A percentile compares a stretch with the other conserved stretches of the same genome.
phyloP scores from a whole-genome alignment of 92 coral and sea anemone genomes.

The Parazoanthus darwini region DNA sequence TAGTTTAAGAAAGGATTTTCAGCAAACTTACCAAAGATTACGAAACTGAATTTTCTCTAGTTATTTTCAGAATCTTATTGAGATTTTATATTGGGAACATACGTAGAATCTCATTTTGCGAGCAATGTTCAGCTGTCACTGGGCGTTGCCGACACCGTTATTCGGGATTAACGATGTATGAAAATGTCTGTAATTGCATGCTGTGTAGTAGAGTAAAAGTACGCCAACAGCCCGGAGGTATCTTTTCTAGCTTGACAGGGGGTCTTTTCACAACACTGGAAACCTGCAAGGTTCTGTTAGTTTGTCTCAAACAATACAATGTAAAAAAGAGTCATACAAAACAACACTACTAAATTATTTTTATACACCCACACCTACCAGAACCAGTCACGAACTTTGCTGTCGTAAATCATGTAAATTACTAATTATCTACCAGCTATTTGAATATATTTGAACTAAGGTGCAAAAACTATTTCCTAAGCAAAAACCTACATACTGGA shows the following conservation, averaged over 20 bases:
- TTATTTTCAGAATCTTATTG: background rate
- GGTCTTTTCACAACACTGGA: slow-evolving; percentile 31
- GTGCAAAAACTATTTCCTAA: background rate
- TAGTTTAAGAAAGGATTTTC: background rate
- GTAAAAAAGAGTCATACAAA: slow-evolving; percentile 3
- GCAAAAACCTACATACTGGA: slow-evolving; percentile 4
- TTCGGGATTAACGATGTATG: slow-evolving; percentile 35
- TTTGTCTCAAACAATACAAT: slow-evolving; percentile 26
- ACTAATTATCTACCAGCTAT: slow-evolving; percentile 7
- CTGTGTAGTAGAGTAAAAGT: slow-evolving; percentile 24
- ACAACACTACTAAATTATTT: slow-evolving; percentile 16
- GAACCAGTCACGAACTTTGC: slow-evolving; percentile 18
- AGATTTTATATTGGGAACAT: background rate
- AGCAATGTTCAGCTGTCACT: background rate
- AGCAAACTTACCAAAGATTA: background rate
- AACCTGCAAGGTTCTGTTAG: slow-evolving; percentile 34
- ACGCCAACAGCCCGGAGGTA: slow-evolving; percentile 27
- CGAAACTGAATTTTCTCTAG: background rate
- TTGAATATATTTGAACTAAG: background rate
- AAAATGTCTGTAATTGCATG: slow-evolving; percentile 34
- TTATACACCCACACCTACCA: slow-evolving; percentile 18
- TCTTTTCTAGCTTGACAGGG: slow-evolving; percentile 8
- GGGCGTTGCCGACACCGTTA: slow-evolving; percentile 35
- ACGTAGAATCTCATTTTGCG: background rate
- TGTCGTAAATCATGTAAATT: slow-evolving; percentile 28